Evolutionary conservation across 2,888 invertebrate genomes (phyloP), one percentile per base, ranked within the genome.

Genomic region (Dendrolimus pini): DNA sequence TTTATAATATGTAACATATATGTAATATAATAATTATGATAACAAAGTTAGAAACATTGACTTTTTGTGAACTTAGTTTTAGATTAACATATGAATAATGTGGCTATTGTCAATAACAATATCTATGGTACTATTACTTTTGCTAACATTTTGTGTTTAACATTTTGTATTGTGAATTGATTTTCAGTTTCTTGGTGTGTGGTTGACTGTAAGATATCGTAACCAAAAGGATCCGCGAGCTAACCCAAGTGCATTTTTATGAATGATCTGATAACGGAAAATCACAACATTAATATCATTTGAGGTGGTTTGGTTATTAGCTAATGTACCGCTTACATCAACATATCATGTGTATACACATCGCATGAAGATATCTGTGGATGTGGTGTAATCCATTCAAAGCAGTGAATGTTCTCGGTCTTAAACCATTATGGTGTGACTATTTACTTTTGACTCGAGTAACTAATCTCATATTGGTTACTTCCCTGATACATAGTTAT

Each of bases 221-320:
- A 99, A 99, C 93, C 98, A 98, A 93, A 98, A 98, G 95, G 98
- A 98, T 92, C 98, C 98, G 77, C 93, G 97, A 74, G 97, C 97
- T 92, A 97, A 98, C 92, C 97, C 98, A 80, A 97, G 97, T 93
- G 98, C 98, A 92, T 98, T 98, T 92, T 96, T 98, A 86, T 98
- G 97, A 96, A 94, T 92, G 89, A 78, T 78, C 79, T 81, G 81
- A 80, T 73, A 77, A 72, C 74, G 85, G 85, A 55, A 54, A 78
- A 71, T 73, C 69, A 61, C 72, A 63, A 65, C 74, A 73, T 77
- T 77, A 65, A 52, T 75, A 74, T 78, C 72, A 77, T 70, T 72
- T 78, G 82, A 90, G 90, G 89, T 89, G 89, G 87, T 79, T 82
- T 79, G 79, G 83, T 79, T 78, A 82, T 80, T 69, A 65, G 77